Evolutionary conservation across 2,113 vertebrate genomes (phyloP).

Genomic region (Sitta europaea): DNA sequence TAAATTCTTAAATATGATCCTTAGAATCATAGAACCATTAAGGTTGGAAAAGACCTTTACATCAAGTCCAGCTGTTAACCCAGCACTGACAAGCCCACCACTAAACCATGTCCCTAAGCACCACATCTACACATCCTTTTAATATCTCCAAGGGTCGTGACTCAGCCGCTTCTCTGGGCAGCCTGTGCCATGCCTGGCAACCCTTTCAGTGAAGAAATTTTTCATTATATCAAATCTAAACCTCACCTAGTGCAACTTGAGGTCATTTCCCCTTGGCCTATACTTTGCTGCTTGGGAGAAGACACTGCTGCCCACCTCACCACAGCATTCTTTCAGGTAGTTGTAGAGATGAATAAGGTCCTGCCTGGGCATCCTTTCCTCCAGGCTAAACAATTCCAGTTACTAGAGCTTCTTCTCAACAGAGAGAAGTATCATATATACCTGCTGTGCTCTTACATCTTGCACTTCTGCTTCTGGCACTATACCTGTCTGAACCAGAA

Average conservation of each 20-base stretch:
- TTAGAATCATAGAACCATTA: not conserved
- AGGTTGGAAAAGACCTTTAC: not conserved
- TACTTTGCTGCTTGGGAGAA: not conserved
- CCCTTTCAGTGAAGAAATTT: not conserved
- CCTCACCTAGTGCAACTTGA: not conserved
- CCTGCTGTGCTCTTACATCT: not conserved
- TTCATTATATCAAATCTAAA: not conserved
- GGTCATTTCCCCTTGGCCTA: not conserved
- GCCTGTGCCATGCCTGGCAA: not conserved
- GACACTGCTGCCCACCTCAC: not conserved
- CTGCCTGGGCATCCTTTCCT: not conserved
- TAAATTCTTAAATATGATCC: no score
- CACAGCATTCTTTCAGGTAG: not conserved
- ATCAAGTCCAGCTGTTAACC: not conserved
- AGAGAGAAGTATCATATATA: not conserved
- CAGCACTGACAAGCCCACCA: not conserved
- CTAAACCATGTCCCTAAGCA: not conserved
- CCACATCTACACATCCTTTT: not conserved
- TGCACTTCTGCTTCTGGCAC: not conserved
- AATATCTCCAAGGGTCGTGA: not conserved
- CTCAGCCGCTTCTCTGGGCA: not conserved
- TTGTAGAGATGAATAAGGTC: not conserved
- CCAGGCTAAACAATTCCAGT: not conserved
- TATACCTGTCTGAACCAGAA: not conserved
- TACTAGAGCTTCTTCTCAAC: not conserved